phyloP scores from a whole-genome alignment of 2,888 invertebrate species.

The Amphipyra berbera region DNA sequence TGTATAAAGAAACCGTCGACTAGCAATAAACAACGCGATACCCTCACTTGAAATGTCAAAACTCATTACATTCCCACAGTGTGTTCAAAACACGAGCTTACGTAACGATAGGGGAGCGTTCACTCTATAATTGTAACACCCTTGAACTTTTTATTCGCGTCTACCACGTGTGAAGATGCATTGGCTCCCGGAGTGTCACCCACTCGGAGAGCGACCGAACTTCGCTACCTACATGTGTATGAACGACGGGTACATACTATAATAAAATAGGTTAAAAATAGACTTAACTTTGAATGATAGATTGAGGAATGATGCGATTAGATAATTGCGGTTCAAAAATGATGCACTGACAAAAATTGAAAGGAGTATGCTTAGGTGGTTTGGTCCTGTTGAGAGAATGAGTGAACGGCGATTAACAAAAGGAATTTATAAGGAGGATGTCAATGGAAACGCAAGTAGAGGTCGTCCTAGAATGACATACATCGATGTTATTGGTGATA shows the following conservation, averaged over 20 bases:
- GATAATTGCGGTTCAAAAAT: too few relatives aligned
- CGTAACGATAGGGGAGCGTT: slow-evolving; percentile 37
- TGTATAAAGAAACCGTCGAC: slow-evolving; percentile 15
- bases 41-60: slow-evolving; percentile 29
- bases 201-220: neutral
- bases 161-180: slow-evolving; percentile 34
- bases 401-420: too few relatives aligned
- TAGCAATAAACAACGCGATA: slow-evolving; percentile 24
- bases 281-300: too few relatives aligned
- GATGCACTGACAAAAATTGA: too few relatives aligned
- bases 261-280: too few relatives aligned
- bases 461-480: too few relatives aligned
- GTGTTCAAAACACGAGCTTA: slow-evolving; percentile 34
- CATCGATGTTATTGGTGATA: too few relatives aligned
- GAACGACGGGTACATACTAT: slow-evolving; percentile 1
- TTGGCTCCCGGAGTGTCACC: slow-evolving; percentile 20
- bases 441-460: too few relatives aligned
- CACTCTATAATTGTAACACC: slow-evolving; percentile 48
- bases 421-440: too few relatives aligned
- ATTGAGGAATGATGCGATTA: too few relatives aligned
- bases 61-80: slow-evolving; percentile 30
- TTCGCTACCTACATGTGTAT: slow-evolving; percentile 30
- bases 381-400: too few relatives aligned
- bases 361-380: too few relatives aligned
- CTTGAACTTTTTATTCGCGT: slow-evolving; percentile 54